These are phyloP conservation scores for Thamnophis elegans DNA, from an alignment of 2,797 vertebrate genomes.

Conservation along the genomic window DNA sequence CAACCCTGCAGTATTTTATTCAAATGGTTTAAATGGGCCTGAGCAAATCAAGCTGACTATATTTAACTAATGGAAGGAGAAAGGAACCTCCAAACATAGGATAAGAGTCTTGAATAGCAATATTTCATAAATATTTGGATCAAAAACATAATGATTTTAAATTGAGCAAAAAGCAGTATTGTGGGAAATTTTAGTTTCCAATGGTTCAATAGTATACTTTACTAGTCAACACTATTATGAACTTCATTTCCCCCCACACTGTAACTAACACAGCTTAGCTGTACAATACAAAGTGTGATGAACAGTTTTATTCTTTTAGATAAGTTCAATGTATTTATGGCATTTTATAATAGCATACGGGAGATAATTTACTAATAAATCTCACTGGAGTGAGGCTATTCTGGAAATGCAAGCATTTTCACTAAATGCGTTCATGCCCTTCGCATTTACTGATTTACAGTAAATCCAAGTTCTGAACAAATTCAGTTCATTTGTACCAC, in stretches of 20 bases:
- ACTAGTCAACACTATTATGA: neutral
- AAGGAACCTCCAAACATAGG: constrained; percentile 52
- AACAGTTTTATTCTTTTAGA: accelerated
- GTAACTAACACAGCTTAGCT: neutral
- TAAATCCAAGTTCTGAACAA: constrained; percentile 3
- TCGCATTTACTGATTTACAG: constrained; percentile 14
- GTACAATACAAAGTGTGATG: accelerated
- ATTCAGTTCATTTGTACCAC: accelerated
- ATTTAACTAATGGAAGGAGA: constrained; percentile 56
- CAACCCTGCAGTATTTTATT: constrained; percentile 44
- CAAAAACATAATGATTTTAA: constrained; percentile 34
- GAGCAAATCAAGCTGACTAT: constrained; percentile 67
- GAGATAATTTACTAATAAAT: neutral
- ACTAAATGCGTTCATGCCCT: neutral
- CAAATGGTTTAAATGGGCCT: constrained; percentile 55
- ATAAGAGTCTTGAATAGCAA: constrained; percentile 30
- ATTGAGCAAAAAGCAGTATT: constrained; percentile 26
- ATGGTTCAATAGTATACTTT: neutral
- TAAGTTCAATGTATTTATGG: neutral
- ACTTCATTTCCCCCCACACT: neutral
- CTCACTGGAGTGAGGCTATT: accelerated
- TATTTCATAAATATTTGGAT: constrained; percentile 34
- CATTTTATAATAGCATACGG: neutral
- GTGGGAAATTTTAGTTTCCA: neutral
- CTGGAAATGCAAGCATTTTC: neutral